Evolutionary conservation across 2,888 invertebrate genomes (phyloP), one percentile per base, ranked within the genome.

Genomic region (Drosophila sordidula): DNA sequence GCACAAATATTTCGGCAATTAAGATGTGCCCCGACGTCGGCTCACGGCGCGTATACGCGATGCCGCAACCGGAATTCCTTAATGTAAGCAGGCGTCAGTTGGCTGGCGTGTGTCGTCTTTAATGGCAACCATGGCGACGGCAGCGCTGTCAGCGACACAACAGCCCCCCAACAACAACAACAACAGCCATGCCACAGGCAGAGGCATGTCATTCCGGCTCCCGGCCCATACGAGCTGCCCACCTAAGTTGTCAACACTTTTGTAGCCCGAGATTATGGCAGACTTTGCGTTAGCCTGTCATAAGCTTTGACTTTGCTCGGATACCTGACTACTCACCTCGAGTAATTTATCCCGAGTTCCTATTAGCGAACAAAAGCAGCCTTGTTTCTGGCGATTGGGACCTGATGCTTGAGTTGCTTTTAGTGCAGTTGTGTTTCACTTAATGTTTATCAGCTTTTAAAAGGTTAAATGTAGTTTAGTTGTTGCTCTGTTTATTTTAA

Each of bases 61-160:
- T 74, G 68, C 41, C 57, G 68, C 50, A 64, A 86, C 56, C 67
- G 71, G 63, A 82, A 82, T 79, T 77, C 73, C 75, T 79, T 81
- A 87, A 87, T 87, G 67, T 87, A 70, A 68, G 62, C 87, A 87
- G 83, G 83, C 87, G 87, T 85, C 83, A 82, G 75, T 65, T 69
- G 86, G 83, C 83, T 87, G 85, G 79, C 87, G 72, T 84, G 87
- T 84, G 87, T 68, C 61, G 72, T 54, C 66, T 65, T 85, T 87
- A 85, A 85, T 87, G 83, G 75, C 80, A 52, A 70, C 70, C 67
- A 58, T 85, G 83, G 82, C 83, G 86, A 79, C 75, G 55, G 41
- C 61, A 9, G n/a, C 36, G 32, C 14, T 58, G 51, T 39, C 56
- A 63, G 11, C 39, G 34, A 38, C 18, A n/a, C 39, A 16, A 11